These are phyloP conservation scores for Phylloscopus whistleri DNA, from an alignment of 2,113 vertebrate genomes.

Conservation along the genomic window DNA sequence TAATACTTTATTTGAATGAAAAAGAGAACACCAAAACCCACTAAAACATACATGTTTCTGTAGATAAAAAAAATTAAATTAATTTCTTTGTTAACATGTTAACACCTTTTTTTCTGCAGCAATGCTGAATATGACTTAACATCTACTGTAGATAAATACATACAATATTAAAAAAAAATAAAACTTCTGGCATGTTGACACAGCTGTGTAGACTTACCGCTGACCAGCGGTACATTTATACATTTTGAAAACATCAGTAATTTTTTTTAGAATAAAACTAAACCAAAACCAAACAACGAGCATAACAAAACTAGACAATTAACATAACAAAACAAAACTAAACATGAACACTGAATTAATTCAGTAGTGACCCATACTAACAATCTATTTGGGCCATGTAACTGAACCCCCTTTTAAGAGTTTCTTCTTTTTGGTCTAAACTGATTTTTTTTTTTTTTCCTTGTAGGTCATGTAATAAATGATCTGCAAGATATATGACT, in stretches of 20 bases:
- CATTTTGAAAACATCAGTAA: background rate
- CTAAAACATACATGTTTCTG: background rate
- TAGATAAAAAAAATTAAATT: background rate
- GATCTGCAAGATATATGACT: background rate
- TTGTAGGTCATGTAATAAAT: background rate
- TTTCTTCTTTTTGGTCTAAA: background rate
- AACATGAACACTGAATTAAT: background rate
- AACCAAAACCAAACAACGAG: background rate
- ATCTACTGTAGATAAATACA: background rate
- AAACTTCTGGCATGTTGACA: background rate
- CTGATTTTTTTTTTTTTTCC: background rate
- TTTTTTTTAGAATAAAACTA: background rate
- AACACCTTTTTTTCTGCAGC: background rate
- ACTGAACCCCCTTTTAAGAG: accelerated
- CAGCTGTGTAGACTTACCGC: background rate
- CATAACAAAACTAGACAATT: background rate
- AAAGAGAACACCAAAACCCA: background rate
- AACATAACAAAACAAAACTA: background rate
- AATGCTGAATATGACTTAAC: background rate
- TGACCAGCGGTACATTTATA: background rate
- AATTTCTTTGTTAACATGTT: accelerated
- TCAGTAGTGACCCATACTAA: background rate
- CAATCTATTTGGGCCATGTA: background rate
- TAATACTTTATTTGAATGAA: background rate
- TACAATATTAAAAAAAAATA: background rate